Conservation (phyloP, 2,113 vertebrate genomes). For the Nycticorax nycticorax region DNA sequence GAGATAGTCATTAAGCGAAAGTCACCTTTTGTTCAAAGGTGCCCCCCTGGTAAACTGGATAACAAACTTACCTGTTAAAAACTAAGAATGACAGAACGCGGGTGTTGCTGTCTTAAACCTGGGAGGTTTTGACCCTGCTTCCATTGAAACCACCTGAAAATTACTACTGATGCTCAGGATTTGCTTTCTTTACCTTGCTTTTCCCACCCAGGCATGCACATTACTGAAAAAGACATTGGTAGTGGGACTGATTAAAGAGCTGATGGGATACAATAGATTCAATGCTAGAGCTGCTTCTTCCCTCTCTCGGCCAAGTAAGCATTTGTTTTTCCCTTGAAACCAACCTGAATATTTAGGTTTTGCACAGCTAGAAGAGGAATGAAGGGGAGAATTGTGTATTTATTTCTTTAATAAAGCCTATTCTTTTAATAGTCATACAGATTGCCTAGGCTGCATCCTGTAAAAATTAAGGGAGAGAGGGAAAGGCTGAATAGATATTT, state of each 20-base stretch:
- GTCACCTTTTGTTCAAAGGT: background rate
- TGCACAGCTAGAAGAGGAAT: background rate
- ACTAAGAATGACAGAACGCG: background rate
- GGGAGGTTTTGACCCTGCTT: background rate
- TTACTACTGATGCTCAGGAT: background rate
- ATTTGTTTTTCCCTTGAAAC: background rate
- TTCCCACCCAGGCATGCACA: background rate
- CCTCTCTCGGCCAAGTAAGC: background rate
- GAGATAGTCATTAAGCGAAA: constrained; percentile 23
- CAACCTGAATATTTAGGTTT: background rate
- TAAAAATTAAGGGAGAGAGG: background rate
- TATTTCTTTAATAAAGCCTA: background rate
- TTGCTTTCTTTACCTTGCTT: background rate
- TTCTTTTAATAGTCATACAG: background rate
- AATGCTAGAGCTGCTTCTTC: background rate
- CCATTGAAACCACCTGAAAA: background rate
- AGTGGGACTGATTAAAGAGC: background rate
- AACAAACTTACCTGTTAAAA: background rate
- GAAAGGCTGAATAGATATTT: background rate
- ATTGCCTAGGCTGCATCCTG: background rate
- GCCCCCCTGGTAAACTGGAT: background rate
- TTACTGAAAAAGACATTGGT: background rate
- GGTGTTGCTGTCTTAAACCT: background rate
- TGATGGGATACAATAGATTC: background rate
- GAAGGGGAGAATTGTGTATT: background rate